Conservation (phyloP, 2,113 vertebrate species). For the Globicephala melas region DNA sequence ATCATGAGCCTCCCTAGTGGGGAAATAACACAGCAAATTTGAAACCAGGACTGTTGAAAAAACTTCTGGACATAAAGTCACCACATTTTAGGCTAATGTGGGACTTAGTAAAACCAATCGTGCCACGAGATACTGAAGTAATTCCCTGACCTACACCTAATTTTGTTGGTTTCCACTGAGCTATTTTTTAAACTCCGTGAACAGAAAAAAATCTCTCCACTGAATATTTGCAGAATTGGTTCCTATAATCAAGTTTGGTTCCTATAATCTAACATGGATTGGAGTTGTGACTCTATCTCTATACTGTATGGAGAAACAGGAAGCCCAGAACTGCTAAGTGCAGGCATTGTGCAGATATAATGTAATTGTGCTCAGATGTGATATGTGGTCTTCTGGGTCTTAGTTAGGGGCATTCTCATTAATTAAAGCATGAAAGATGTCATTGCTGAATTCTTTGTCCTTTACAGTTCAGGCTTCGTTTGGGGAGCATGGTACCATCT, state of each 20-base stretch:
- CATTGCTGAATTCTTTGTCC: not conserved
- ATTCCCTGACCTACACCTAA: not conserved
- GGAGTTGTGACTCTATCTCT: not conserved
- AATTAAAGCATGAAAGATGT: conserved; percentile 29
- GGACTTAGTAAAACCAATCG: not conserved
- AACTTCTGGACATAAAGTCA: not conserved
- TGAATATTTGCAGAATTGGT: not conserved
- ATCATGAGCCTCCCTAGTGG: not conserved
- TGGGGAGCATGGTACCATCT: not conserved
- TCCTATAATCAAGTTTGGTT: not conserved
- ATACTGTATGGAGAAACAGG: conserved; percentile 8
- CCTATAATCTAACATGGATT: not conserved
- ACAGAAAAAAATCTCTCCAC: not conserved
- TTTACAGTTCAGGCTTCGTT: conserved; percentile 1
- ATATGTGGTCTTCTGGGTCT: conserved; percentile 21
- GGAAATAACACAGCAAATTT: not conserved
- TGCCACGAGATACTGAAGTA: conserved; percentile 28
- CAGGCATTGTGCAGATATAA: not conserved
- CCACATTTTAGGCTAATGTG: not conserved
- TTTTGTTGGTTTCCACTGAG: not conserved
- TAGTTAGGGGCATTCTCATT: conserved; percentile 1
- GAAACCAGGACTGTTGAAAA: not conserved
- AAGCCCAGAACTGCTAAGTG: not conserved
- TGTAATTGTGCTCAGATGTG: not conserved
- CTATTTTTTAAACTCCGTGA: not conserved